Conservation (phyloP, 2,113 vertebrate genomes). For the Emydocephalus ijimae region DNA sequence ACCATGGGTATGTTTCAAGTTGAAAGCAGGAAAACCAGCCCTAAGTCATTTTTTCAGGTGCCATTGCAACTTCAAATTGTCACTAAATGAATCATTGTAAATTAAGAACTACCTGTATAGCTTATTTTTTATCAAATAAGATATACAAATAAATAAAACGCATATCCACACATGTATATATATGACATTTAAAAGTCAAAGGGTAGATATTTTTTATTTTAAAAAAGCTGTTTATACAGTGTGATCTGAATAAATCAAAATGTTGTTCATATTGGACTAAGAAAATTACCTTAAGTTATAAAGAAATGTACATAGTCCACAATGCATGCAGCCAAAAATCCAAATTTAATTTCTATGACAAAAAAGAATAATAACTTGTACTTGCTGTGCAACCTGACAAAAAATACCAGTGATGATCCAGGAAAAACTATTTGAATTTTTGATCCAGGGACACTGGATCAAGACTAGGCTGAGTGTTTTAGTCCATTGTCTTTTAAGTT, state of each 20-base stretch:
- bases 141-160: not conserved
- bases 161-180: not conserved
- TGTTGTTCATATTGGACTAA: not conserved
- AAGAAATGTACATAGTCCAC: conserved; percentile 21
- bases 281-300: conserved; percentile 20
- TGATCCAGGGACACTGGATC: not conserved
- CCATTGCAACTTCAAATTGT: not conserved
- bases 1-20: not conserved
- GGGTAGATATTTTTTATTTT: not conserved
- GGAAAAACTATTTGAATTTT: not conserved
- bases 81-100: not conserved
- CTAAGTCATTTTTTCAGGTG: not conserved
- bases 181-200: conserved; percentile 23
- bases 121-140: conserved; percentile 8
- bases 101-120: not conserved
- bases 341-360: not conserved
- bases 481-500: not conserved
- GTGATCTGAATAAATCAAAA: not conserved
- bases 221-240: not conserved
- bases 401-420: not conserved
- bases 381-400: not conserved
- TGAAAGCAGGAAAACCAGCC: not conserved
- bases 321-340: not conserved
- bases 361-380: not conserved
- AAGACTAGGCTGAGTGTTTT: not conserved